Evolutionary conservation across 2,113 vertebrate species (phyloP).

Genomic region (Oryzias woworae): DNA sequence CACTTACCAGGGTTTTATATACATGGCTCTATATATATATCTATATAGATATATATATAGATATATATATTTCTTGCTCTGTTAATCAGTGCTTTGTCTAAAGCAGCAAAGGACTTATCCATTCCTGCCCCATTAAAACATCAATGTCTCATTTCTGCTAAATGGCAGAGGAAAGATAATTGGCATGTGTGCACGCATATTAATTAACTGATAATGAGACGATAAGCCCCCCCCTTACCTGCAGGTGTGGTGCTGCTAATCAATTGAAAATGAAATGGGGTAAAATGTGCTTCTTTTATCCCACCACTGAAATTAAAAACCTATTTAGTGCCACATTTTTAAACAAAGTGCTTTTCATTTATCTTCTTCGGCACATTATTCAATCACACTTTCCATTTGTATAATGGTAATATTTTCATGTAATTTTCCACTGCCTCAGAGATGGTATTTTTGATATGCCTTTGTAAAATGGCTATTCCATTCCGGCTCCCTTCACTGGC

Average conservation of each 20-base stretch:
- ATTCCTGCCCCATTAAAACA: constrained; percentile 85
- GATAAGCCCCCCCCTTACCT: constrained; percentile 82
- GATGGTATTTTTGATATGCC: constrained; percentile 77
- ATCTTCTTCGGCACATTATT: constrained; percentile 84
- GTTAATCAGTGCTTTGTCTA: constrained; percentile 78
- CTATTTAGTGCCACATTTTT: constrained; percentile 85
- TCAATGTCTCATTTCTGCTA: constrained; percentile 85
- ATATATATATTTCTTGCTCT: constrained; percentile 15
- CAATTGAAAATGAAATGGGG: constrained; percentile 82
- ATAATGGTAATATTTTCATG: constrained; percentile 86
- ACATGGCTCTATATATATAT: background rate
- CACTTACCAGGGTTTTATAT: constrained; percentile 19
- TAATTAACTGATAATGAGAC: constrained; percentile 94
- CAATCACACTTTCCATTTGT: constrained; percentile 85
- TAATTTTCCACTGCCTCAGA: constrained; percentile 76
- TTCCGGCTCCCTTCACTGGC: constrained; percentile 64
- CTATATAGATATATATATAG: constrained; percentile 1
- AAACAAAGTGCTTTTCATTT: constrained; percentile 90
- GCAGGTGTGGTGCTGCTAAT: constrained; percentile 87
- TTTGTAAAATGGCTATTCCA: constrained; percentile 75
- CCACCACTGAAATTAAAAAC: constrained; percentile 86
- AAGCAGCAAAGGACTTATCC: constrained; percentile 77
- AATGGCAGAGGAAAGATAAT: constrained; percentile 86
- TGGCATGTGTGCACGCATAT: constrained; percentile 90
- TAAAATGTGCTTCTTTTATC: constrained; percentile 79